Evolutionary conservation across 2,888 invertebrate genomes (phyloP).

Genomic region (Pseudococcus viburni): DNA sequence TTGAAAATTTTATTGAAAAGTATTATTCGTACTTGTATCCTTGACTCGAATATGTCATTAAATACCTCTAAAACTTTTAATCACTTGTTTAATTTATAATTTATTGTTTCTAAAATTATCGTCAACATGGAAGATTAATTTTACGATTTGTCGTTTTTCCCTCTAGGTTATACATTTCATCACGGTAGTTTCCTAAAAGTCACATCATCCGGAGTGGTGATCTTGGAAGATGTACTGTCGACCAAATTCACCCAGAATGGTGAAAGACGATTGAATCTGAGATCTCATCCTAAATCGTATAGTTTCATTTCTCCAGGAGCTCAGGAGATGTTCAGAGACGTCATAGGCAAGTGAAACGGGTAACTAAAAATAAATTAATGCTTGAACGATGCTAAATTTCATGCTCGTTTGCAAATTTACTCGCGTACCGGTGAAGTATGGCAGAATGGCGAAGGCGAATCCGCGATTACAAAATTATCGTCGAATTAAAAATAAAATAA

Average conservation of each 20-base stretch:
- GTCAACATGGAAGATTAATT: neutral
- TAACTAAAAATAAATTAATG: slow-evolving; percentile 59
- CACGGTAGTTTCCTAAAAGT: slow-evolving; percentile 81
- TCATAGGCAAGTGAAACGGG: slow-evolving; percentile 73
- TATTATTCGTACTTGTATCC: neutral
- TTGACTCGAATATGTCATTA: neutral
- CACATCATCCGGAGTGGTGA: slow-evolving; percentile 76
- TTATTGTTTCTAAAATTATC: neutral
- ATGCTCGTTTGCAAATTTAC: slow-evolving; percentile 3
- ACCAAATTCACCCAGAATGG: slow-evolving; percentile 37
- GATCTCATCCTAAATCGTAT: slow-evolving; percentile 67
- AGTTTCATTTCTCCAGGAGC: slow-evolving; percentile 74
- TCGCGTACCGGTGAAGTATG: too few relatives aligned
- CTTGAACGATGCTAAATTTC: slow-evolving; percentile 48
- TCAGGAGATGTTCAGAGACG: slow-evolving; percentile 77
- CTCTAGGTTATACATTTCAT: slow-evolving; percentile 78
- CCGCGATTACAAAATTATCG: neutral
- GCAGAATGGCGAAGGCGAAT: neutral
- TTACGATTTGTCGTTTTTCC: neutral
- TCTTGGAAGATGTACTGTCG: slow-evolving; percentile 73
- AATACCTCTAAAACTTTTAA: neutral
- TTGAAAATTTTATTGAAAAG: neutral
- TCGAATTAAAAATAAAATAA: neutral
- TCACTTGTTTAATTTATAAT: slow-evolving; percentile 11
- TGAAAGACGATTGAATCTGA: slow-evolving; percentile 57